Evolutionary conservation across 2,113 vertebrate genomes (phyloP).

Genomic region (Daboia siamensis): DNA sequence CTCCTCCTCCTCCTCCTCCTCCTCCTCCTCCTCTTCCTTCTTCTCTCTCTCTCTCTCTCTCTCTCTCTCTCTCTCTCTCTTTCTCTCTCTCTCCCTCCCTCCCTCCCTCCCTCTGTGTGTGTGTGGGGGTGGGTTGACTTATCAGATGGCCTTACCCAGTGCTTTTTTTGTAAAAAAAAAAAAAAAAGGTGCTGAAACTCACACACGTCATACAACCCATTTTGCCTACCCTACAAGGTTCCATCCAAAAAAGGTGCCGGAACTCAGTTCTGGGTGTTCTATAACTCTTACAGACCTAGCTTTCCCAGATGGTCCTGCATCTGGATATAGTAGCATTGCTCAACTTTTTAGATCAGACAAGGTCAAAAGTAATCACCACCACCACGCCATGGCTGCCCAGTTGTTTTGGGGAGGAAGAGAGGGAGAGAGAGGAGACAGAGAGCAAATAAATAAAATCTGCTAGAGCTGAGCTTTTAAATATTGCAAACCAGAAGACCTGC

Average conservation of each 20-base stretch:
- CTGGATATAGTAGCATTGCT: not conserved
- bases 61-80: too few species aligned
- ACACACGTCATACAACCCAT: too few species aligned
- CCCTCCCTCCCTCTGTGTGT: too few species aligned
- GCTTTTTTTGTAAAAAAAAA: too few species aligned
- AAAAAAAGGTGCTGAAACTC: too few species aligned
- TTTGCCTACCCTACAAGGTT: too few species aligned
- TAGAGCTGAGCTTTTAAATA: slow-evolving; percentile 44
- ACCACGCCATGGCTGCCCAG: slow-evolving; percentile 18
- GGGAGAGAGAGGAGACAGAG: not conserved
- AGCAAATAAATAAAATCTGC: not conserved
- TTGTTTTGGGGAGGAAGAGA: slow-evolving; percentile 21
- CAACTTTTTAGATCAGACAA: not conserved
- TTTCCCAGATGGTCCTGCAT: not conserved
- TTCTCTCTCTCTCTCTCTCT: not conserved
- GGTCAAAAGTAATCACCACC: not conserved
- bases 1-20: too few species aligned
- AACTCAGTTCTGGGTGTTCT: too few species aligned
- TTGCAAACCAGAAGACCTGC: slow-evolving; percentile 48
- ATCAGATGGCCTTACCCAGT: not conserved
- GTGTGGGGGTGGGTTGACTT: not conserved
- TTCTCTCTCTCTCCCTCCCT: not conserved
- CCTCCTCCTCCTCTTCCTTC: too few species aligned
- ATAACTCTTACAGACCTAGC: not conserved
- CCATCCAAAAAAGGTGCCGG: too few species aligned